A percentile compares a stretch with the other conserved stretches of the same genome.
phyloP scores from a whole-genome alignment of 2,888 invertebrate species.

The Dorcus hopei region DNA sequence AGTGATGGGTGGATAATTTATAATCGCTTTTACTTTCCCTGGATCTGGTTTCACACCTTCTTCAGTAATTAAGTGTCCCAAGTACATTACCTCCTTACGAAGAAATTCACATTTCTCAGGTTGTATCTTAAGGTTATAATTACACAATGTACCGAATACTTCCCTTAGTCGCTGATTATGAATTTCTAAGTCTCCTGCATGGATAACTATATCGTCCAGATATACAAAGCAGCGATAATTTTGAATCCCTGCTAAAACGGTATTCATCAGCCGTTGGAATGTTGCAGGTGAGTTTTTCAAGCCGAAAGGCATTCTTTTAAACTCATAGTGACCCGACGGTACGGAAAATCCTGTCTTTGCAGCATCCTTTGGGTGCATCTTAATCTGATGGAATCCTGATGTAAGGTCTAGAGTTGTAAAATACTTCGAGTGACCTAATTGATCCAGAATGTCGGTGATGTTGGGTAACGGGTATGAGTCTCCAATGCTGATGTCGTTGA shows the following conservation, averaged over 20 bases:
- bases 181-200: slow-evolving; percentile 18
- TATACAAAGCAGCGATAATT: slow-evolving; percentile 23
- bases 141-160: slow-evolving; percentile 3
- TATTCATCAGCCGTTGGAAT: slow-evolving; percentile 28
- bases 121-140: slow-evolving; percentile 21
- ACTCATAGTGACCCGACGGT: slow-evolving; percentile 8
- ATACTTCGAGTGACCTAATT: slow-evolving; percentile 19
- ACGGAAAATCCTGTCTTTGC: too few species aligned
- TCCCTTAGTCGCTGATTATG: slow-evolving; percentile 17
- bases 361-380: too few species aligned
- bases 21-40: slow-evolving; percentile 3
- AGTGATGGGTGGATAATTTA: slow-evolving; percentile 4
- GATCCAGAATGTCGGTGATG: slow-evolving; percentile 21
- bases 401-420: slow-evolving; percentile 21
- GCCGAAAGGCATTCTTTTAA: slow-evolving; percentile 26
- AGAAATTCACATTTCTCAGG: slow-evolving; percentile 14
- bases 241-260: slow-evolving; percentile 19
- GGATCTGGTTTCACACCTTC: slow-evolving; percentile 16
- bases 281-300: slow-evolving; percentile 18
- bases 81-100: slow-evolving; percentile 9
- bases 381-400: too few species aligned
- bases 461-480: slow-evolving; percentile 16
- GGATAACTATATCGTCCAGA: slow-evolving; percentile 27
- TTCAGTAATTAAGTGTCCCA: background rate
- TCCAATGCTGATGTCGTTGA: background rate